phyloP scores from a whole-genome alignment of 2,888 invertebrate species.

The Amblyjoppa fuscipennis region DNA sequence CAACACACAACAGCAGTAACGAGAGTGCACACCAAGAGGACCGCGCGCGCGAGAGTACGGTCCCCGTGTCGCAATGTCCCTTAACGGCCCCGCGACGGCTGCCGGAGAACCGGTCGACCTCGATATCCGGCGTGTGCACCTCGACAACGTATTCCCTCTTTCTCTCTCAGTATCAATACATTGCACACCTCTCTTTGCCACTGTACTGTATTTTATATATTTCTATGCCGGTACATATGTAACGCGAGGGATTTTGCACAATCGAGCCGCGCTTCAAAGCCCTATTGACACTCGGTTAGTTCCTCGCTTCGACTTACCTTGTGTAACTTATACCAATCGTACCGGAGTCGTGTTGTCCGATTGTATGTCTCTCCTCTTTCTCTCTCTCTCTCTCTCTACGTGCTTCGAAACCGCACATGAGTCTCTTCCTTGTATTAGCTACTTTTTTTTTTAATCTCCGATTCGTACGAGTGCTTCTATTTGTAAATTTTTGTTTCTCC shows the following conservation, averaged over 20 bases:
- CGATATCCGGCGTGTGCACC: constrained; percentile 77
- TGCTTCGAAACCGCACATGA: constrained; percentile 30
- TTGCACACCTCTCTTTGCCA: constrained; percentile 14
- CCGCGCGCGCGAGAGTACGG: constrained; percentile 51
- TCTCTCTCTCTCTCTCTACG: not conserved
- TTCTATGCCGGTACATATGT: constrained; percentile 54
- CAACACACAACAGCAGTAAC: constrained; percentile 25
- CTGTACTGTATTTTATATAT: constrained; percentile 74
- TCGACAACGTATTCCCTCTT: constrained; percentile 64
- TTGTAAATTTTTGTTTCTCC: constrained; percentile 6
- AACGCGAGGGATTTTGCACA: constrained; percentile 69
- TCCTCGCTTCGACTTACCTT: constrained; percentile 31
- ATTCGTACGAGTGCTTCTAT: not conserved
- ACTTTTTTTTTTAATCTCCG: constrained; percentile 24
- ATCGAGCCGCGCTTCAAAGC: constrained; percentile 47
- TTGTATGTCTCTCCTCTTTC: not conserved
- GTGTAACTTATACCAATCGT: constrained; percentile 37
- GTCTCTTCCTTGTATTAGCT: not conserved
- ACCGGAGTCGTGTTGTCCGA: not conserved
- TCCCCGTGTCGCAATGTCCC: constrained; percentile 80
- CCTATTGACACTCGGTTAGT: constrained; percentile 1
- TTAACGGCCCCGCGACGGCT: constrained; percentile 81
- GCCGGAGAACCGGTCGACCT: constrained; percentile 84
- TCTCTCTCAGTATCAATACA: constrained; percentile 11
- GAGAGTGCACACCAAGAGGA: constrained; percentile 29